Percentiles rank a stretch among this genome's conserved stretches.
Conservation (phyloP, 1,140 invertebrate species). For the Micrasema minimum region DNA sequence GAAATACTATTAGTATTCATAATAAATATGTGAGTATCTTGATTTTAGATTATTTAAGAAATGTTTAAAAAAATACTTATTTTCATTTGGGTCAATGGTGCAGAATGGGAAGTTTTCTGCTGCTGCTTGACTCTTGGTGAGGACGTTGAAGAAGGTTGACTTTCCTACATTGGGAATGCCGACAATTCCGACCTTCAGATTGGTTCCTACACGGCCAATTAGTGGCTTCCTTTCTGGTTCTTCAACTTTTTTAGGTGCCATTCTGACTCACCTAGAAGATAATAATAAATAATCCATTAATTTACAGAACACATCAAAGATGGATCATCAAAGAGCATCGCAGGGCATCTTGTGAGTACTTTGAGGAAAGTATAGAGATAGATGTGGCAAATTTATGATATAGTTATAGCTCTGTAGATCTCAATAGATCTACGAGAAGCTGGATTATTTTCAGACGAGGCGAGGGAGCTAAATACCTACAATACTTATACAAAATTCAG, state of each 20-base stretch:
- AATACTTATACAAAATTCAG: too few relatives aligned
- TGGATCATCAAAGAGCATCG: too few relatives aligned
- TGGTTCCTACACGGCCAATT: slow-evolving; percentile 98
- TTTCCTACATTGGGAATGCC: slow-evolving; percentile 96
- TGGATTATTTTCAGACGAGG: too few relatives aligned
- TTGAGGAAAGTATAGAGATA: too few relatives aligned
- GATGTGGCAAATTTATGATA: too few relatives aligned
- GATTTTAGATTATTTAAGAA: background rate
- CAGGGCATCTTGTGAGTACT: too few relatives aligned
- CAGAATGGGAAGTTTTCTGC: slow-evolving; percentile 99
- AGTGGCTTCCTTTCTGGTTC: slow-evolving; percentile 88
- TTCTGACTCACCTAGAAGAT: too few relatives aligned
- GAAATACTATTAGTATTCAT: background rate
- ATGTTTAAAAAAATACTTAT: slow-evolving; percentile 82
- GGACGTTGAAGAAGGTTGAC: slow-evolving; percentile 99
- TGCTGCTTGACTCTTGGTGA: slow-evolving; percentile 95
- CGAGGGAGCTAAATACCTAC: too few relatives aligned
- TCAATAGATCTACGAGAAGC: too few relatives aligned
- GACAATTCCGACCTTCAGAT: slow-evolving; percentile 96
- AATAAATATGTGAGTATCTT: background rate
- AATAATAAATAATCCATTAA: too few relatives aligned
- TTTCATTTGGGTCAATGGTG: slow-evolving; percentile 99
- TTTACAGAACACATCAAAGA: too few relatives aligned
- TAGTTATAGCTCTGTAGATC: too few relatives aligned
- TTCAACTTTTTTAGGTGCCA: slow-evolving; percentile 96